Evolutionary conservation across 2,888 invertebrate genomes (phyloP), one percentile per base, ranked within the genome.

Genomic region (Standfussiana lucernea): DNA sequence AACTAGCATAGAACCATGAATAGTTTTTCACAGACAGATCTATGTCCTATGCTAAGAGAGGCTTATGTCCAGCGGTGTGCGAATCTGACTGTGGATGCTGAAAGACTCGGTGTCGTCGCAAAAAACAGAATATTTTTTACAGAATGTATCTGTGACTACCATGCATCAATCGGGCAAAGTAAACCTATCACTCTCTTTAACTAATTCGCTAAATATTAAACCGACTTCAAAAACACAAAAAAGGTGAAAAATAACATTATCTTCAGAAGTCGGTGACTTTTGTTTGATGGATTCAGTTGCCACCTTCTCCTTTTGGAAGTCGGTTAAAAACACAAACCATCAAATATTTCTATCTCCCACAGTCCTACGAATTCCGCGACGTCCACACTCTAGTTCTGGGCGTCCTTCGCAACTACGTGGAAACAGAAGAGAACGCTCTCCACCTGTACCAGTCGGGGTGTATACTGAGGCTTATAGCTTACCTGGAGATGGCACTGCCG

Each of bases 331-430:
- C 8, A 24, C 24, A 50, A 50, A 50, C 24, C 50, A 45, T 24
- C 3, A 10, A 50, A 50, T 50, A 50, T 50, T 50, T 24, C 18
- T 35, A 7, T 18, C 32, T 65, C 18, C 67, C 35, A 1, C 83
- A 96, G 96, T 95, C 95, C 0, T 96, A 96, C 75, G 96, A 96
- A 79, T 96, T 96, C 80, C 95, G 96, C 0, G 96, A 97, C 86
- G 95, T 96, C 7, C 97, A 97, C 88, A 92, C 93, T 0, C 84
- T 91, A 88, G 96, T 96, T 0, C 86, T 97, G 3, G 92, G 94
- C 1, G 95, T 96, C 0, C 89, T 96, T 1, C 93, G 93, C 8
- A 93, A 96, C 87, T 96, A 96, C 86, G 96, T 95, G 59, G 95
- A 95, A 72, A 95, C 94, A 0, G 96, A 96, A 28, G 95, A 95